phyloP scores from a whole-genome alignment of 2,888 invertebrate genomes.

The Hypselothyrea guttata region DNA sequence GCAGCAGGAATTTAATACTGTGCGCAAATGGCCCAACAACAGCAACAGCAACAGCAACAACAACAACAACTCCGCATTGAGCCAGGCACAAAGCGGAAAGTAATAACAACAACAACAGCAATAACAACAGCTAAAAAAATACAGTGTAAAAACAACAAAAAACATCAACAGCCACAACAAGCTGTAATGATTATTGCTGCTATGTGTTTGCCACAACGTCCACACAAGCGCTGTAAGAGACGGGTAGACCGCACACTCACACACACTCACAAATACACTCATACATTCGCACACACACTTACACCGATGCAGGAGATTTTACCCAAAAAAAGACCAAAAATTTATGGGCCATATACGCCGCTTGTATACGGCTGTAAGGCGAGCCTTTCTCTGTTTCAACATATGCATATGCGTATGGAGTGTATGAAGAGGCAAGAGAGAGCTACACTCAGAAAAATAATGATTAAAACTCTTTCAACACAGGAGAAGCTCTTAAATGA shows the following conservation, averaged over 20 bases:
- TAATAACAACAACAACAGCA: slow-evolving; percentile 66
- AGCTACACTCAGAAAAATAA: no score
- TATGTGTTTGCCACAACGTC: slow-evolving; percentile 72
- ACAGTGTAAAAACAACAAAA: slow-evolving; percentile 43
- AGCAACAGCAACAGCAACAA: slow-evolving; percentile 24
- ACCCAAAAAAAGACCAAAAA: slow-evolving; percentile 43
- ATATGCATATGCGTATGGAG: background rate
- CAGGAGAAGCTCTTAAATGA: no score
- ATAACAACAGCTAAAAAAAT: slow-evolving; percentile 23
- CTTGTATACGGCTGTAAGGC: slow-evolving; percentile 31
- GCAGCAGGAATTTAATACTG: slow-evolving; percentile 67
- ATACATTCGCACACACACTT: no score
- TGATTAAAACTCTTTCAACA: no score
- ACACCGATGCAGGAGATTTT: slow-evolving; percentile 31
- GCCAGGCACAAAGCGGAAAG: slow-evolving; percentile 56
- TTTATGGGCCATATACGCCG: slow-evolving; percentile 65
- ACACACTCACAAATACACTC: slow-evolving; percentile 18
- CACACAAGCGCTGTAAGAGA: slow-evolving; percentile 20
- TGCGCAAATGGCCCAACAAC: slow-evolving; percentile 51
- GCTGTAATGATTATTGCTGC: slow-evolving; percentile 74
- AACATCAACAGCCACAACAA: slow-evolving; percentile 59
- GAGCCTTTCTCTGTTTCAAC: background rate
- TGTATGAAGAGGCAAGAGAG: no score
- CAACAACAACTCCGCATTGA: slow-evolving; percentile 13
- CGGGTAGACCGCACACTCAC: background rate